phyloP scores from a whole-genome alignment of 2,797 vertebrate genomes.

The Megalops cyprinoides region DNA sequence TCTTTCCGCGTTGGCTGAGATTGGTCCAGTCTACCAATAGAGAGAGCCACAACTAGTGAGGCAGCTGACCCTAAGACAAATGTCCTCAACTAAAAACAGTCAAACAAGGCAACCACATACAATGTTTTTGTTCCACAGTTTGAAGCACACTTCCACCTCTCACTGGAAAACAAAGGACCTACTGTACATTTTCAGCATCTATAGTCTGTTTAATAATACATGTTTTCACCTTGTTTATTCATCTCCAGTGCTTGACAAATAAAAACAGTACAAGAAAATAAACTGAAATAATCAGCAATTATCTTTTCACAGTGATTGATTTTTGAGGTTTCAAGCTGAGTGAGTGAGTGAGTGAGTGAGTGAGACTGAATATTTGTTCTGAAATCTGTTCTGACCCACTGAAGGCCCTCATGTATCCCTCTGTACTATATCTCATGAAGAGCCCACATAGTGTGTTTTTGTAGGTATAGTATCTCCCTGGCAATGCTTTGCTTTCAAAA shows the following conservation, averaged over 20 bases:
- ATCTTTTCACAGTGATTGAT: background rate
- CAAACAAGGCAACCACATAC: slow-evolving; percentile 4
- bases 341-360: no score
- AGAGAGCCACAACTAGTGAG: no score
- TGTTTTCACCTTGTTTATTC: background rate
- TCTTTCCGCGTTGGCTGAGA: slow-evolving; percentile 7
- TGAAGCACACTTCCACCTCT: background rate
- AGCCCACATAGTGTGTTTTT: background rate
- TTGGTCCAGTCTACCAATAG: background rate
- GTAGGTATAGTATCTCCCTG: background rate
- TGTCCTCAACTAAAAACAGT: background rate
- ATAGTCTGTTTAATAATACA: background rate
- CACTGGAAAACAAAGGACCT: slow-evolving; percentile 16
- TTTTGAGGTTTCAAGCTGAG: background rate
- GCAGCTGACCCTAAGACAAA: background rate
- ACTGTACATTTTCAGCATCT: background rate
- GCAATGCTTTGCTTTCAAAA: background rate
- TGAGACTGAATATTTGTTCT: background rate
- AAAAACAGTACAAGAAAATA: background rate
- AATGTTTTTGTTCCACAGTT: background rate
- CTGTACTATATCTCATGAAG: background rate
- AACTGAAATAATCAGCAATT: background rate
- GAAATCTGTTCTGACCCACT: no score
- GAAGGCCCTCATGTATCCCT: background rate
- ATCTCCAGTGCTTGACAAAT: background rate